Percentiles rank a stretch among this genome's conserved stretches.
phyloP scores from a whole-genome alignment of 2,888 invertebrate genomes.

The Chironomus tentans region DNA sequence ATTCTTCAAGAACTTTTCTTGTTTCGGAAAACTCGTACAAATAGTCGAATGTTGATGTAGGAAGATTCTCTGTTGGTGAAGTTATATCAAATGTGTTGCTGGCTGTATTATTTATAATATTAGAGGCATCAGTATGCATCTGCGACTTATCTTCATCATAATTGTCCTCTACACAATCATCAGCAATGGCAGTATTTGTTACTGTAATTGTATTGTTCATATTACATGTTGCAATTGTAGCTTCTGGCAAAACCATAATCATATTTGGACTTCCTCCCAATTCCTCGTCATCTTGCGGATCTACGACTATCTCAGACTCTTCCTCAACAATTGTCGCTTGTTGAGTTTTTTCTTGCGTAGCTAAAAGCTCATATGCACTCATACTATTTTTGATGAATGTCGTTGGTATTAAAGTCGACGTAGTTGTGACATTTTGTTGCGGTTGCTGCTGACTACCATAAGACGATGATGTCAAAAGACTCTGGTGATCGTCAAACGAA shows the following conservation, averaged over 20 bases:
- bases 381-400: constrained; percentile 9
- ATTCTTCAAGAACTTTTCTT: constrained; percentile 81
- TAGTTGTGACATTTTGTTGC: constrained; percentile 4
- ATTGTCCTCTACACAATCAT: not conserved
- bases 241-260: not conserved
- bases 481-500: constrained; percentile 1
- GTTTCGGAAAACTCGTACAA: constrained; percentile 87
- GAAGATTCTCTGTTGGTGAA: constrained; percentile 15
- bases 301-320: not conserved
- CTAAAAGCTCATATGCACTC: not conserved
- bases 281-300: not conserved
- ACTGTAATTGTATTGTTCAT: not conserved
- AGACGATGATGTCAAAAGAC: not conserved
- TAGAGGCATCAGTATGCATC: not conserved
- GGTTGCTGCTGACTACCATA: not conserved
- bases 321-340: constrained; percentile 11
- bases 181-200: not conserved
- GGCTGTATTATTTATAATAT: not conserved
- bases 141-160: not conserved
- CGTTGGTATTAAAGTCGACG: constrained; percentile 8
- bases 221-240: not conserved
- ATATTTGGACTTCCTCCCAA: not conserved
- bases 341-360: not conserved
- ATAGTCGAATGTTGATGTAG: constrained; percentile 68
- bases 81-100: not conserved